Conservation (phyloP, 2,888 invertebrate genomes). For the Cephalotes varians region DNA sequence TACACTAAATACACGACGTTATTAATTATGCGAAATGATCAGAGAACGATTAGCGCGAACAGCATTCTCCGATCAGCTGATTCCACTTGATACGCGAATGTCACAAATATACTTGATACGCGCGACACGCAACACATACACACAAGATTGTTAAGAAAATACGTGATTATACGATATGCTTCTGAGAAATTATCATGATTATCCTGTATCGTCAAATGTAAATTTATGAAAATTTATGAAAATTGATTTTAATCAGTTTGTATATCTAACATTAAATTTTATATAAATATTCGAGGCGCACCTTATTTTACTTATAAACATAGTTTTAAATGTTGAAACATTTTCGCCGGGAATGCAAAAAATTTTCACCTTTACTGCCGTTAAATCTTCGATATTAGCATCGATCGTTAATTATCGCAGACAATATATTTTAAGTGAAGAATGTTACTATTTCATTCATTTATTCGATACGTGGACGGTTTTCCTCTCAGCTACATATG, state of each 20-base stretch:
- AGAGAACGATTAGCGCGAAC: not conserved
- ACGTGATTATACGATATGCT: not conserved
- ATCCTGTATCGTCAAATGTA: not conserved
- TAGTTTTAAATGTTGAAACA: not conserved
- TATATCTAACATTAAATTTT: not conserved
- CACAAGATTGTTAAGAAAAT: not conserved
- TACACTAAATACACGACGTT: not conserved
- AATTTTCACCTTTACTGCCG: not conserved
- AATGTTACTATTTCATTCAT: not conserved
- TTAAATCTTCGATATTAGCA: not conserved
- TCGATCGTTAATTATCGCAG: not conserved
- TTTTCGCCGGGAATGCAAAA: not conserved
- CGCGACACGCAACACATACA: not conserved
- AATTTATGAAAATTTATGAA: not conserved
- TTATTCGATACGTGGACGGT: not conserved
- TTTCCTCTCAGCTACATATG: not conserved
- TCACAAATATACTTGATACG: not conserved
- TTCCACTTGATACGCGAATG: not conserved
- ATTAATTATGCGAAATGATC: not conserved
- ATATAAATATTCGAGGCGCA: not conserved
- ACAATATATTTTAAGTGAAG: not conserved
- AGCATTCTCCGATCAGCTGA: constrained; percentile 21
- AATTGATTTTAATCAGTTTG: not conserved
- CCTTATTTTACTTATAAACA: not conserved
- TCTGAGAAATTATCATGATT: not conserved